Base-by-base conservation (phyloP, 2,797 vertebrate genomes). In the Enteromius thamalakanensis region DNA sequence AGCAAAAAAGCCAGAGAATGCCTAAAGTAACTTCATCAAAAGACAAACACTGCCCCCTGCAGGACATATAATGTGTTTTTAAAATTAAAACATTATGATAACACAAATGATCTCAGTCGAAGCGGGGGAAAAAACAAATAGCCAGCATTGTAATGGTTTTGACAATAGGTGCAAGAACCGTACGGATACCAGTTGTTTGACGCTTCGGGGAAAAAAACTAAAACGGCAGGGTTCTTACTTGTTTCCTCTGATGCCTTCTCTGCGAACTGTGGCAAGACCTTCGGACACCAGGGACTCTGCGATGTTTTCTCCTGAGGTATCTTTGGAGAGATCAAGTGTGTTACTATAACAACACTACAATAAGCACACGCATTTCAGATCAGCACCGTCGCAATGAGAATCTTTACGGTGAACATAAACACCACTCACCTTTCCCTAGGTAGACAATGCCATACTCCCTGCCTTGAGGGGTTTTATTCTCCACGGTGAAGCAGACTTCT, bases 401-500 rank as follows among this genome's bases (percentile, higher is more conserved):
- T 72, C 11, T 74, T 3, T 47, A 42, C 15, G 7, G 49, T 8
- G 49, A 74, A n/a, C 37, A 11, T 5, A 62, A 29, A 21, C 19
- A 40, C 12, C 6, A 75, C 90, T 90, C 82, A 97, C 98, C 97
- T 96, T 93, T 97, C 0, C 98, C 98, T 89, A 99, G 87, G 90
- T 97, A 99, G 19, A 99, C 96, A 93, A 97, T 96, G 75, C 98
- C 97, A 0, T 99, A 99, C 90, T 99, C 98, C 23, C 98, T 94
- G 78, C 96, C 96, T 88, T 96, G 91, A 0, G 92, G 91, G 0
- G 97, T 97, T 94, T 97, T 98, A 92, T 97, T 95, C 90, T 99
- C 98, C 89, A 99, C 97, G 0, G 95, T 98, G 89, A 99, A 99
- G 93, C 97, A 99, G 17, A 99, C 95, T 90, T 99, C 98, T 93